These are phyloP conservation scores for Syngnathus typhle DNA, from an alignment of 2,113 vertebrate species.

Conservation along the genomic window DNA sequence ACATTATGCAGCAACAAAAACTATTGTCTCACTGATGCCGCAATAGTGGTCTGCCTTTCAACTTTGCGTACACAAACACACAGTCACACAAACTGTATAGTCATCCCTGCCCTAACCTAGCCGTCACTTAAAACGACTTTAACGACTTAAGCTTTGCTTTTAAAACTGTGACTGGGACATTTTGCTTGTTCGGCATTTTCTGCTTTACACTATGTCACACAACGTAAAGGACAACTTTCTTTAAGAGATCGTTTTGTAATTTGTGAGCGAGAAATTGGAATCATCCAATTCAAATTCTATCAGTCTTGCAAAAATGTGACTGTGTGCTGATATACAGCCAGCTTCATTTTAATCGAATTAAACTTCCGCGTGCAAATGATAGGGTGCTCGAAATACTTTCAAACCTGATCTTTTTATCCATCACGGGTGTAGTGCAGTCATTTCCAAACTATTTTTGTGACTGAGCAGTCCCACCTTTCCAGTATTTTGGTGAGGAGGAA, in stretches of 20 bases:
- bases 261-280: slow-evolving; percentile 22
- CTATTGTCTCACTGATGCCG: slow-evolving; percentile 41
- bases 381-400: slow-evolving; percentile 14
- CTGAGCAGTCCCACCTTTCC: slow-evolving; percentile 72
- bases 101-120: not conserved
- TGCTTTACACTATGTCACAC: slow-evolving; percentile 24
- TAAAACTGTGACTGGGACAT: not conserved
- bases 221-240: slow-evolving; percentile 44
- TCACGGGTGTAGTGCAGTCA: not conserved
- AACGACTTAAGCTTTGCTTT: not conserved
- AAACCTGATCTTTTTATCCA: not conserved
- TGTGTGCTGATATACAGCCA: slow-evolving; percentile 40
- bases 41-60: slow-evolving; percentile 34
- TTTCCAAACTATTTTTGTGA: not conserved
- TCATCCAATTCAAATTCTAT: slow-evolving; percentile 56
- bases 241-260: slow-evolving; percentile 10
- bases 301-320: slow-evolving; percentile 48
- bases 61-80: slow-evolving; percentile 18
- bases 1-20: slow-evolving; percentile 18
- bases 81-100: slow-evolving; percentile 1
- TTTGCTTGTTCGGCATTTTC: slow-evolving; percentile 41
- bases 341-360: slow-evolving; percentile 54
- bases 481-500: slow-evolving; percentile 84
- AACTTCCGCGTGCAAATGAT: slow-evolving; percentile 23
- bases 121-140: not conserved